A percentile compares a stretch with the other conserved stretches of the same genome.
These are phyloP conservation scores for Periphyllus acericola DNA, from an alignment of 2,888 invertebrate genomes.

Conservation along the genomic window DNA sequence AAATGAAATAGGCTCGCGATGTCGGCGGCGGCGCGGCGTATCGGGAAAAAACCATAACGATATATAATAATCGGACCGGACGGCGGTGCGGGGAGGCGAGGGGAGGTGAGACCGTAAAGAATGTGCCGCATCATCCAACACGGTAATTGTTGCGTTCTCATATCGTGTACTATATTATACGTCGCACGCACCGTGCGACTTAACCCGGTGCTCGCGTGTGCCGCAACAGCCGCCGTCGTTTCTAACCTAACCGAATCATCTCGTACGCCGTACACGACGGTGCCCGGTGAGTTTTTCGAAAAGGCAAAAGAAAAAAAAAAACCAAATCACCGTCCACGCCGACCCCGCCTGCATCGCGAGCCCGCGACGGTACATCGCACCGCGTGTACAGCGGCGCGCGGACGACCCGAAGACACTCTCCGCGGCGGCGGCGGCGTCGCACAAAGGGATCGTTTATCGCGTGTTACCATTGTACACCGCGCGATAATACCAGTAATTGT, in stretches of 20 bases:
- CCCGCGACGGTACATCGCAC: not conserved
- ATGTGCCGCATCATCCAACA: slow-evolving; percentile 52
- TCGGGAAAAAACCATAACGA: not conserved
- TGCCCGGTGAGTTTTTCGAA: not conserved
- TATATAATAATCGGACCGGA: not conserved
- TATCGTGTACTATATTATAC: not conserved
- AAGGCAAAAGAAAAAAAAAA: no score
- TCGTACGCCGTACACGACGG: no score
- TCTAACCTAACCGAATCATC: not conserved
- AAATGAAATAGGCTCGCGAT: not conserved
- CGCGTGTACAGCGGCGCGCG: not conserved
- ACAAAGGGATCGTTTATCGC: slow-evolving; percentile 37
- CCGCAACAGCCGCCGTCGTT: not conserved
- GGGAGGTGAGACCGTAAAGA: slow-evolving; percentile 5
- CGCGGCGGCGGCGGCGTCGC: not conserved
- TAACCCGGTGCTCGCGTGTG: not conserved
- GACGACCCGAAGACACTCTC: not conserved
- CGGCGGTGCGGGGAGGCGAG: no score
- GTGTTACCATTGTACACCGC: not conserved
- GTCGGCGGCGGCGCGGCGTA: not conserved
- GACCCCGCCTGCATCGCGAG: no score
- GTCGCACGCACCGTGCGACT: slow-evolving; percentile 18
- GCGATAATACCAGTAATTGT: no score
- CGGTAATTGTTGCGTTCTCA: slow-evolving; percentile 35
- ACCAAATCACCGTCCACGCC: no score